Evolutionary conservation across 2,797 vertebrate genomes (phyloP), one percentile per base, ranked within the genome.

Genomic region (Phrynocephalus forsythii): DNA sequence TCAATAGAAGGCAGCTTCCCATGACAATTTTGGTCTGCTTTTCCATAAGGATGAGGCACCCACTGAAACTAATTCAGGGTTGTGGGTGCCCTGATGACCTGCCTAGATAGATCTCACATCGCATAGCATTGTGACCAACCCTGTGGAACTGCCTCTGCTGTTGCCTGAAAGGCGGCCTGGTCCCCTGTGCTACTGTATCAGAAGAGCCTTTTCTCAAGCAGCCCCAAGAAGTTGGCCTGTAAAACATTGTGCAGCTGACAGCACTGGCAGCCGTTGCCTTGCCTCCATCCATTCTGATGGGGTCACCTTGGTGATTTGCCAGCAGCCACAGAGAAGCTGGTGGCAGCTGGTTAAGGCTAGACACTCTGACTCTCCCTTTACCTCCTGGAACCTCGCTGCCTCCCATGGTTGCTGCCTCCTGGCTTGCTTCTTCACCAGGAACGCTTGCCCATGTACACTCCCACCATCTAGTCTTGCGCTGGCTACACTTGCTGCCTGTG

Each of bases 271-370:
- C 38, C 67, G 22, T 33, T 6, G 5, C 11, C 44, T 73, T 84
- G 3, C 22, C 67, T 80, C 48, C 11, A 38, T 33, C 73, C 26
- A 28, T 28, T 63, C 5, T 66, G 68, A 81, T 56, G 6, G 33
- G 78, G 71, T 88, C 83, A 76, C 44, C 83, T 88, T 84, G 68
- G 38, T 85, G 81, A 44, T 78, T 73, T 80, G 78, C 44, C 56
- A 11, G 67, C 28, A 88, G 82, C 22, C 48, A 52, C 63, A 81
- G 79, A 79, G n/a, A 68, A 88, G 24, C 22, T 68, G 83, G n/a
- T 68, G 83, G n/a, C 52, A 52, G 1, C 0, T 13, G 68, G 56
- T 77, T 77, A 84, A 66, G 56, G 9, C 30, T 73, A 16, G 60
- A 79, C 73, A 18, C 72, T 22, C 15, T 82, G 11, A 3, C 77